Evolutionary conservation across 2,888 invertebrate species (phyloP), one percentile per base, ranked within the genome.

Genomic region (Epinotia nisella): DNA sequence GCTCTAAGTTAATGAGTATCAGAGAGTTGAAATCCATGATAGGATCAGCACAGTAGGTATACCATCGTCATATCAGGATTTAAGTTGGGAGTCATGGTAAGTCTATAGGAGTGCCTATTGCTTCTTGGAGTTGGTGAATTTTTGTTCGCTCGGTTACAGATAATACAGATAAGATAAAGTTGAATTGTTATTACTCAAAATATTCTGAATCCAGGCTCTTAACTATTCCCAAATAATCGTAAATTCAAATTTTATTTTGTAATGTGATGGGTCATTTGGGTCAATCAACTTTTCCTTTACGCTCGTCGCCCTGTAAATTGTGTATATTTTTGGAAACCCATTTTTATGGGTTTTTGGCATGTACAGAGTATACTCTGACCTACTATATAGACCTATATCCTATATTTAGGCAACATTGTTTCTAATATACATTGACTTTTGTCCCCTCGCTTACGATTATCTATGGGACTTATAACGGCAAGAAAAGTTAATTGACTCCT

Each of bases 71-170:
- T 83, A 85, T 80, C 90, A 83, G 79, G 90, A 81, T 84, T 78
- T 83, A 78, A 78, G 75, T 78, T 81, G 80, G 85, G 81, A 82
- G 82, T 82, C 81, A 91, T 80, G 92, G 92, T 92, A 92, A 92
- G 92, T 92, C 83, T 83, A 82, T 81, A 87, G 92, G 92, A 90
- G 92, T 91, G 92, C 84, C 85, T 87, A 86, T 87, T 87, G 88
- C 87, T 89, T 83, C 85, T 80, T 83, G 86, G 85, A 81, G 85
- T 86, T 85, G 86, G 86, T 86, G 85, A 84, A 79, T 83, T 78
- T 83, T 84, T 79, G 78, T 82, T 78, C 79, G 78, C 81, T 81
- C 75, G 71, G 66, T 74, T 74, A 69, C 53, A 53, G 56, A 68
- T 29, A 67, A 67, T 65, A 53, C 51, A 53, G 11, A 56, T 68